Evolutionary conservation across 2,797 vertebrate genomes (phyloP), one percentile per base, ranked within the genome.

Genomic region (Poecilia velifera): DNA sequence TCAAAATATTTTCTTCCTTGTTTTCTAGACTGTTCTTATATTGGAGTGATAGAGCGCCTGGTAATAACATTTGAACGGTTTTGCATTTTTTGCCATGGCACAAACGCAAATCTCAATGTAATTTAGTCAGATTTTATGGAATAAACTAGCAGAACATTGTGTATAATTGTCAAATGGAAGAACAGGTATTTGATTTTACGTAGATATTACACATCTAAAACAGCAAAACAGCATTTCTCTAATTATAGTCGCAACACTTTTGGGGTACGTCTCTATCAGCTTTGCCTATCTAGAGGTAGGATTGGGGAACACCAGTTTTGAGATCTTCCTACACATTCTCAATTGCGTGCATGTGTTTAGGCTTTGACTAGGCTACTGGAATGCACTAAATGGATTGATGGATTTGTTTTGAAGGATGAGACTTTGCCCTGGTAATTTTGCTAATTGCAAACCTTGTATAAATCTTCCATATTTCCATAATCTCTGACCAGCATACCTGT

Each of bases 1-100:
- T 45, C 7, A 8, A n/a, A 71, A 71, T 51, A 34, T 78, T 34
- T 74, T 36, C 49, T 77, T 78, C 72, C 55, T 4, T 62, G 39
- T 71, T 43, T 45, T 66, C 34, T 66, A n/a, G 22, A 28, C 10
- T 6, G 39, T 70, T n/a, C 25, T 71, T 71, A 28, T 71, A 16
- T 71, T 16, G 68, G 25, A 45, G 22, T 45, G 22, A 70, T 12
- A 6, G 8, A 39, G 14, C 31, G 0, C 14, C 31, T 20, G 18
- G 34, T 25, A 43, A 43, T 45, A 14, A 43, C 14, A 71, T 45
- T 13, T 45, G 36, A 16, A 28, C 14, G 0, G 4, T 71, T 71
- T 45, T n/a, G 43, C 22, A 45, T 70, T 70, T 45, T 70, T 70
- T 70, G 39, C n/a, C 66, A 28, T 6, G 41, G 41, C n/a, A 70